A percentile compares a stretch with the other conserved stretches of the same genome.
phyloP scores from a whole-genome alignment of 2,888 invertebrate genomes.

The Deilephila porcellus region DNA sequence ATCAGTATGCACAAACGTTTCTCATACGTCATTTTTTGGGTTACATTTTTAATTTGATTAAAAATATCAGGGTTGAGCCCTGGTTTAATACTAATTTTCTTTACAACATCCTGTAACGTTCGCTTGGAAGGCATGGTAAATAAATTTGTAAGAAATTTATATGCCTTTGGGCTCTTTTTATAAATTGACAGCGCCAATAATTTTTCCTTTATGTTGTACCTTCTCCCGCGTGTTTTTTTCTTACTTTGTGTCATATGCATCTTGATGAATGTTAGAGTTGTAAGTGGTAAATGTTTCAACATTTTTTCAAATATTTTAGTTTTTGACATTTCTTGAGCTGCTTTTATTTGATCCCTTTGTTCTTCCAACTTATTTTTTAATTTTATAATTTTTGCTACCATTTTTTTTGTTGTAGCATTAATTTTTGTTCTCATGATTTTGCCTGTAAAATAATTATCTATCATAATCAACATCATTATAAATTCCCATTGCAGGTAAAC shows the following conservation, averaged over 20 bases:
- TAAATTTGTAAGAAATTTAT: background rate
- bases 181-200: slow-evolving; percentile 4
- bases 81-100: background rate
- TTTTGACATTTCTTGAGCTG: background rate
- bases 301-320: background rate
- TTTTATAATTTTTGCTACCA: background rate
- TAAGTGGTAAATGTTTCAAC: background rate
- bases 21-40: background rate
- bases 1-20: background rate
- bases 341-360: background rate
- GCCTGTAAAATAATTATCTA: no score
- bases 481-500: no score
- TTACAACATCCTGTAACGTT: background rate
- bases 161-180: background rate
- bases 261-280: background rate
- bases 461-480: no score
- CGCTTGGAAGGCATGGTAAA: background rate
- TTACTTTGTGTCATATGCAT: background rate
- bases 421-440: no score
- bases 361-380: slow-evolving; percentile 1
- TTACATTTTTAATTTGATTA: background rate
- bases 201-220: background rate
- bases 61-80: slow-evolving; percentile 1
- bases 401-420: no score
- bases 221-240: background rate